These are phyloP conservation scores for Nanorana parkeri DNA, from an alignment of 2,113 vertebrate genomes.

Conservation along the genomic window DNA sequence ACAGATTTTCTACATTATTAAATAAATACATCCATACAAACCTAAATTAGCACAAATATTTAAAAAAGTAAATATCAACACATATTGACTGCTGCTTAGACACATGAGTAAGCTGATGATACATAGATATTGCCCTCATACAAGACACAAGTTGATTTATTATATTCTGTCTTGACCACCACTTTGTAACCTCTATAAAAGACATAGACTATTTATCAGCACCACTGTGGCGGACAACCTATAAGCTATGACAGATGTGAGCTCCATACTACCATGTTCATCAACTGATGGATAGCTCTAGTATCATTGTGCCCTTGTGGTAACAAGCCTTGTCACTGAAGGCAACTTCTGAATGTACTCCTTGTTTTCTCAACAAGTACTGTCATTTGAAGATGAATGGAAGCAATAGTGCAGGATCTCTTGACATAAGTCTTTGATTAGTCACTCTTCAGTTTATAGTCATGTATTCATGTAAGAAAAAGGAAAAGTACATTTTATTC, in stretches of 20 bases:
- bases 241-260: neutral
- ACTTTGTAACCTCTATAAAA: constrained; percentile 31
- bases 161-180: constrained; percentile 6
- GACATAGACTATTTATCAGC: constrained; percentile 10
- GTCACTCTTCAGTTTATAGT: too few relatives aligned
- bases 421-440: neutral
- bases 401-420: neutral
- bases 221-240: neutral
- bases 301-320: constrained; percentile 24
- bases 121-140: neutral
- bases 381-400: neutral
- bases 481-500: too few relatives aligned
- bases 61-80: constrained; percentile 1
- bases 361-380: neutral
- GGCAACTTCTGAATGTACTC: neutral
- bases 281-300: neutral
- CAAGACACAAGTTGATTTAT: constrained; percentile 23
- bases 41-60: neutral
- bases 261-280: neutral
- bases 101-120: constrained; percentile 3
- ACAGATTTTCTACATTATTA: neutral
- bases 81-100: neutral
- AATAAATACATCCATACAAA: too few relatives aligned
- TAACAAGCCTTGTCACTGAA: neutral
- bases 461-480: too few relatives aligned